A percentile compares a stretch with the other conserved stretches of the same genome.
Conservation (phyloP, 2,113 vertebrate species). For the Polyodon spathula region DNA sequence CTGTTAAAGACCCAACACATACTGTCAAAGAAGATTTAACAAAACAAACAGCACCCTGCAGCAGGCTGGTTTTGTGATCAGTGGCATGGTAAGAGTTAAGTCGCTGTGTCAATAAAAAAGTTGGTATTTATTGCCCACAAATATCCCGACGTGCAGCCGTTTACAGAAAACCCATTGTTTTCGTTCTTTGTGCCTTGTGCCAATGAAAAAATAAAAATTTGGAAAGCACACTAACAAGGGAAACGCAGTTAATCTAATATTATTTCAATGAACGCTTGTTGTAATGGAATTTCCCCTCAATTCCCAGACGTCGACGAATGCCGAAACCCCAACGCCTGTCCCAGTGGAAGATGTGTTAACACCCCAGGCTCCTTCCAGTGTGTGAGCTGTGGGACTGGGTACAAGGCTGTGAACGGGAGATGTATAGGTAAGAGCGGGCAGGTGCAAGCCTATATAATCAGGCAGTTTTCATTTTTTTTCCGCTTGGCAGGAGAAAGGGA, state of each 20-base stretch:
- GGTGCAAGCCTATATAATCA: conserved; percentile 26
- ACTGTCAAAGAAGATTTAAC: too few species aligned
- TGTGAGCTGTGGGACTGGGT: conserved; percentile 67
- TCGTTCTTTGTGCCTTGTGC: conserved; percentile 28
- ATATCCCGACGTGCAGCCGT: conserved; percentile 22
- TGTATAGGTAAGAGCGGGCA: conserved; percentile 69
- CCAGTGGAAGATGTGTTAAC: conserved; percentile 63
- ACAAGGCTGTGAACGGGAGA: conserved; percentile 52
- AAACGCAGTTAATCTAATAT: conserved; percentile 13
- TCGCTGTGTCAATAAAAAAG: neutral
- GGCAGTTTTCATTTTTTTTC: conserved; percentile 30
- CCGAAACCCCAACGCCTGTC: conserved; percentile 63
- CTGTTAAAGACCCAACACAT: too few species aligned
- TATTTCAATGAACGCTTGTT: conserved; percentile 17
- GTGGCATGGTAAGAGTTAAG: neutral
- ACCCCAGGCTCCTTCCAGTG: conserved; percentile 70
- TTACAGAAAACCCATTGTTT: conserved; percentile 33
- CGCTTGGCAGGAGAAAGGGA: conserved; percentile 19
- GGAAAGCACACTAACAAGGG: conserved; percentile 9
- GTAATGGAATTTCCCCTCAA: conserved; percentile 14
- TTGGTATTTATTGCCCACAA: conserved; percentile 24
- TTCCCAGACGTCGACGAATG: conserved; percentile 59
- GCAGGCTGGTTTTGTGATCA: neutral
- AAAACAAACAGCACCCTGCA: too few species aligned
- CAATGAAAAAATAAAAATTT: conserved; percentile 28